Base-by-base conservation (phyloP, 2,113 vertebrate genomes). In the Gnathochromis pfefferi region DNA sequence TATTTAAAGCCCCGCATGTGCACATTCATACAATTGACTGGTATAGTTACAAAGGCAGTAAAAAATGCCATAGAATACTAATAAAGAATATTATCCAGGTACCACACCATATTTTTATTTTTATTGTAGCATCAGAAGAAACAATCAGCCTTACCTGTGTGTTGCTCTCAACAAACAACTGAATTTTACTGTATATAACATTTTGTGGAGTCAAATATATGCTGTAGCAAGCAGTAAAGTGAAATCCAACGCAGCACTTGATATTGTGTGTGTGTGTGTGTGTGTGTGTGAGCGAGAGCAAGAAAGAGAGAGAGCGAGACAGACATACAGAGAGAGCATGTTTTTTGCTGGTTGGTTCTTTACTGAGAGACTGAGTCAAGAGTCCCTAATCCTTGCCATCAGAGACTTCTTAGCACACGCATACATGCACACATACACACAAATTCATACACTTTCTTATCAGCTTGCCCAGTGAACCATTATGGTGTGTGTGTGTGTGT, bases 321-420 rank as follows among this genome's bases (percentile, higher is more conserved):
- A 47, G 42, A 40, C 28, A 35, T 33, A 63, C 16, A 63, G 16
- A 63, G n/a, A 53, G 82, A 78, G 81, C 38, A 78, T 92, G 80
- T 81, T 89, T 91, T 70, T 73, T 89, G 73, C 68, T 91, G 80
- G 81, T 86, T 88, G 54, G 75, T 73, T 92, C 89, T 91, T 95
- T 38, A 33, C 89, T 91, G 65, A 86, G 90, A 92, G 92, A 89
- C 92, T 89, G 88, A 94, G 91, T 92, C 91, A 92, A 94, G 92
- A 95, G 92, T 94, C 89, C 58, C 91, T 95, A 95, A 95, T 95
- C 95, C 94, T 85, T 90, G 87, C 90, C 95, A 94, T 94, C 92
- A 88, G 94, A 94, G 94, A 95, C 88, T 92, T 79, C 84, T 89
- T 21, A 38, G 60, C 82, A 86, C 85, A 91, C 9, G 81, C 75